Evolutionary conservation across 2,888 invertebrate species (phyloP), one percentile per base, ranked within the genome.

Genomic region (Holacanthella duospinosa): DNA sequence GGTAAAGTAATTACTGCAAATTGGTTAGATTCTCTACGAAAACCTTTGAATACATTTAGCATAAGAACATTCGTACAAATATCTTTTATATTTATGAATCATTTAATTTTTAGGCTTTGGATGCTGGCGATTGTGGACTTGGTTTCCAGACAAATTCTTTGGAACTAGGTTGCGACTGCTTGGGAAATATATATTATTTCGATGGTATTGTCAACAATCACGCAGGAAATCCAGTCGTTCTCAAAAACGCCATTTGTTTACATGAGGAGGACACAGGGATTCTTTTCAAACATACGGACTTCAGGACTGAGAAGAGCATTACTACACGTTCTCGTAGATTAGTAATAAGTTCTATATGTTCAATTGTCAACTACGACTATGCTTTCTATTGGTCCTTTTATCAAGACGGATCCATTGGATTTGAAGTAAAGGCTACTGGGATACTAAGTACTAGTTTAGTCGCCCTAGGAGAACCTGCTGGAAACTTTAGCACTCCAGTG

Each of bases 321-420:
- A 60, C 56, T 19, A 61, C 65, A 2, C 62, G 71, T 21, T 66
- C 67, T 16, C 64, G 69, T 1, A 48, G 62, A 3, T 62, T 71
- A 6, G 63, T 69, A 19, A 43, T 71, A 2, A 67, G 65, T 43
- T 69, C 68, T 48, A 66, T 69, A n/a, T 66, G 65, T n/a, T 66
- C 71, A 1, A 67, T 71, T 9, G 68, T 66, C 6, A 71, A 71
- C 61, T 71, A 71, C 57, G 71, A 69, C 59, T 71, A 71, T 28
- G 65, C 58, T 1, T 69, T 67, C 59, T 67, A 68, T 58, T 71
- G 69, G 66, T 65, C 61, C 9, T 71, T 69, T 60, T 58, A 60
- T 53, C 69, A 65, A 48, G 69, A 71, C 28, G 69, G 65, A 16
- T 67, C 68, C 19, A 71, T 71, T 25, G 55, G 61, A 21, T 71